phyloP scores from a whole-genome alignment of 2,797 vertebrate genomes.

The Merluccius polli region DNA sequence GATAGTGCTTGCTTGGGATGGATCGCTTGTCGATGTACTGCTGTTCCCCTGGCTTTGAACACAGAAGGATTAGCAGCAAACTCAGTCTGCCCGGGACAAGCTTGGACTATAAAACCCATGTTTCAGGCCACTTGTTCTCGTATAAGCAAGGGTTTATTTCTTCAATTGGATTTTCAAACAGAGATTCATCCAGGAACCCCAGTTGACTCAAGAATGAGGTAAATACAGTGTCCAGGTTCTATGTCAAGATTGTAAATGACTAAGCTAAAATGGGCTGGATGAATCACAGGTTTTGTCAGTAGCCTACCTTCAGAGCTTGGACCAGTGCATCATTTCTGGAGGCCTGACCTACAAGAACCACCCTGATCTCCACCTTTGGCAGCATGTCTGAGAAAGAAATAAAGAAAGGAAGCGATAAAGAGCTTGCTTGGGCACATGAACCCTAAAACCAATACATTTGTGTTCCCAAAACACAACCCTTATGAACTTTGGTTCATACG shows the following conservation, averaged over 20 bases:
- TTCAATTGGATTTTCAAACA: background rate
- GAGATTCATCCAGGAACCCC: background rate
- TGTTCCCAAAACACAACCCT: too few relatives aligned
- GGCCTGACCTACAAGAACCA: slow-evolving; percentile 86
- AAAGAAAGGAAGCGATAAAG: slow-evolving; percentile 8
- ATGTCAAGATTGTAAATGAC: background rate
- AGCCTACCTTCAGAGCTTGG: slow-evolving; percentile 86
- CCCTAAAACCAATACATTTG: background rate
- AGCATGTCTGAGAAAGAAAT: slow-evolving; percentile 76
- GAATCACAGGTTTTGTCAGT: background rate
- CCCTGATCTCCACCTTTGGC: slow-evolving; percentile 86
- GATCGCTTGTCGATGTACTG: background rate
- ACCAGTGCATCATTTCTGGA: slow-evolving; percentile 75
- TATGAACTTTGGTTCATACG: too few relatives aligned
- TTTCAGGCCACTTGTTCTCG: background rate
- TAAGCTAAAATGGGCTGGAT: background rate
- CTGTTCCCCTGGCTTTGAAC: background rate
- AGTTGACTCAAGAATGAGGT: background rate
- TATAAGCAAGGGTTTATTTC: background rate
- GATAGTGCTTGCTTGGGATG: background rate
- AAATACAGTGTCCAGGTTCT: background rate
- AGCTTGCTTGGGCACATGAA: background rate
- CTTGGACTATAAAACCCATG: background rate
- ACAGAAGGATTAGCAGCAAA: background rate
- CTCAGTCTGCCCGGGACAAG: background rate